phyloP scores from a whole-genome alignment of 53 echinoderm and acorn worm species.

The Astropecten irregularis region DNA sequence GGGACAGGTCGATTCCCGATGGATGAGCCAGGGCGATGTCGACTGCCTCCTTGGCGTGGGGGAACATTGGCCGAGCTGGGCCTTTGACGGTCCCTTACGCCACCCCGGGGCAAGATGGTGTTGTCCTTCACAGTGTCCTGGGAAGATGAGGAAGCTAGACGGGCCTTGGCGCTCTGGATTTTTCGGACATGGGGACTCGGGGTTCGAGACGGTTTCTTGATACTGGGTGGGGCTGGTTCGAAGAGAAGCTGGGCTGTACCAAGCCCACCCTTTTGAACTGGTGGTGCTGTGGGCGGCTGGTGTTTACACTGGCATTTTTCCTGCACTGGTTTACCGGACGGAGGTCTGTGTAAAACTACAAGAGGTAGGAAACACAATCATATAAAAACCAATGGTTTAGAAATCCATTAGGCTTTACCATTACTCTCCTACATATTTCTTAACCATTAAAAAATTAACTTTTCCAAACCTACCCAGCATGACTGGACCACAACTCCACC shows the following conservation, averaged over 20 bases:
- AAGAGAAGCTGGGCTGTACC: slow-evolving; percentile 81
- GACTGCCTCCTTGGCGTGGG: background rate
- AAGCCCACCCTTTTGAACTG: slow-evolving; percentile 20
- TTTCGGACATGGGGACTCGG: slow-evolving; percentile 60
- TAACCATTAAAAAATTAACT: too few relatives aligned
- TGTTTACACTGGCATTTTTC: slow-evolving; percentile 45
- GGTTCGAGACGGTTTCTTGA: slow-evolving; percentile 5
- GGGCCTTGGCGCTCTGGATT: slow-evolving; percentile 82
- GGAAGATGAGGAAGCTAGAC: slow-evolving; percentile 34
- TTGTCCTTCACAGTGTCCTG: slow-evolving; percentile 20
- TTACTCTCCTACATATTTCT: too few relatives aligned
- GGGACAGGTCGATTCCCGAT: slow-evolving; percentile 38
- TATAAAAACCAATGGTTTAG: background rate
- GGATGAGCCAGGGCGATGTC: background rate
- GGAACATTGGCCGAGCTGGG: slow-evolving; percentile 43
- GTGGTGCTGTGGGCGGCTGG: background rate
- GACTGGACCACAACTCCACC: too few relatives aligned
- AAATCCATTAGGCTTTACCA: too few relatives aligned
- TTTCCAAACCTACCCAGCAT: too few relatives aligned
- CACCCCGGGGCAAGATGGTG: slow-evolving; percentile 12
- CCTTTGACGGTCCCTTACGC: slow-evolving; percentile 32
- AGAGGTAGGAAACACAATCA: too few relatives aligned
- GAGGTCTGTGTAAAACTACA: slow-evolving; percentile 36
- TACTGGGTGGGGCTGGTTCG: slow-evolving; percentile 78
- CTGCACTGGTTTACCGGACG: slow-evolving; percentile 23